phyloP scores from a whole-genome alignment of 1,140 invertebrate species.

The Babylonia areolata region DNA sequence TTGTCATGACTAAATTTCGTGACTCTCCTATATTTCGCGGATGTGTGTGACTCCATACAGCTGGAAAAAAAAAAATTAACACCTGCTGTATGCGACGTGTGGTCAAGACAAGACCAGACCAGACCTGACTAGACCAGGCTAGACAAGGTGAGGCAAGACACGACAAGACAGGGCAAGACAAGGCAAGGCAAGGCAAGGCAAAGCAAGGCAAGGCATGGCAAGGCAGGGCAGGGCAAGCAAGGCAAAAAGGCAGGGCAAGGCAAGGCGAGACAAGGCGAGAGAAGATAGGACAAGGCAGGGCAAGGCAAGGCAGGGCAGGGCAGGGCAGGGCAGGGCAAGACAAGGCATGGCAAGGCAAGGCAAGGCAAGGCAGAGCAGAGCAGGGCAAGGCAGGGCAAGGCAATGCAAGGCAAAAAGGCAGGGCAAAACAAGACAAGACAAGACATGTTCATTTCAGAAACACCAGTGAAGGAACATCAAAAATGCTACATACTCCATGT shows the following conservation, averaged over 20 bases:
- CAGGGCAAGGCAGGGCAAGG: too few relatives aligned
- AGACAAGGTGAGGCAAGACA: slow-evolving; percentile 24
- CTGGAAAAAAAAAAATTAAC: too few relatives aligned
- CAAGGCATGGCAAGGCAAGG: slow-evolving; percentile 15
- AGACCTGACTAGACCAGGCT: slow-evolving; percentile 4
- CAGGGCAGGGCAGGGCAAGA: slow-evolving; percentile 36
- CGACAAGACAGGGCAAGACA: slow-evolving; percentile 30
- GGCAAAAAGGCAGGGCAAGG: slow-evolving; percentile 12
- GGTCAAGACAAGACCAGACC: slow-evolving; percentile 22
- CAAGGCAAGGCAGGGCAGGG: slow-evolving; percentile 34
- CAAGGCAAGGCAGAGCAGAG: neutral
- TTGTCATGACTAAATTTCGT: too few relatives aligned
- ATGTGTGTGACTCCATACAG: too few relatives aligned
- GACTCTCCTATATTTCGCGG: too few relatives aligned
- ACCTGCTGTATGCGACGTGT: too few relatives aligned
- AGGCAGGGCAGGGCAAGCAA: too few relatives aligned
- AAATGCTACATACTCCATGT: too few relatives aligned
- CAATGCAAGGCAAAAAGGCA: too few relatives aligned
- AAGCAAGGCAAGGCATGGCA: slow-evolving; percentile 30
- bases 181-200: slow-evolving; percentile 33
- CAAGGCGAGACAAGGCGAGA: slow-evolving; percentile 27
- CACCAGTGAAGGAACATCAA: too few relatives aligned
- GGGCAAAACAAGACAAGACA: too few relatives aligned
- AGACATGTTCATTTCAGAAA: too few relatives aligned
- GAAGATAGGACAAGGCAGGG: slow-evolving; percentile 33